Evolutionary conservation across 2,888 invertebrate genomes (phyloP).

Genomic region (Physocephala rufipes): DNA sequence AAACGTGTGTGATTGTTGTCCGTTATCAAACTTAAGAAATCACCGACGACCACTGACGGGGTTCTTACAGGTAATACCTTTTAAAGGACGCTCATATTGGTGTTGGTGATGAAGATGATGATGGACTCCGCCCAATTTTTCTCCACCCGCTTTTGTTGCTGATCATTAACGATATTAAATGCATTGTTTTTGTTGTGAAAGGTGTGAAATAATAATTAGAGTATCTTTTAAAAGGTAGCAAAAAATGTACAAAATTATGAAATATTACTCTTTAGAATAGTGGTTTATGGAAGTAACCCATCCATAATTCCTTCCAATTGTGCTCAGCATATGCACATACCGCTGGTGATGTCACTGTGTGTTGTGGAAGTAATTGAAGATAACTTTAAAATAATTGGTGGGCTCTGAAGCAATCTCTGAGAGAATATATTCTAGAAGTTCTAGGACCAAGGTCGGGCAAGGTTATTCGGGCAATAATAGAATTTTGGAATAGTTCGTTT

Average conservation of each 20-base stretch:
- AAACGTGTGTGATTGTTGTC: constrained; percentile 2
- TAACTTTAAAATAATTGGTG: background rate
- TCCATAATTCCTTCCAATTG: too few species aligned
- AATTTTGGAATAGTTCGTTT: too few species aligned
- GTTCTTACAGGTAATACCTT: constrained; percentile 20
- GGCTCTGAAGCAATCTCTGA: too few species aligned
- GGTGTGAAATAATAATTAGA: constrained; percentile 7
- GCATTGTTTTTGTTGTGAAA: background rate
- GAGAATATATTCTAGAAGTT: too few species aligned
- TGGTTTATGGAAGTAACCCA: constrained; percentile 29
- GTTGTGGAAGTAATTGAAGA: too few species aligned
- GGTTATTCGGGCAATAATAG: too few species aligned
- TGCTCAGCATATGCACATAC: too few species aligned
- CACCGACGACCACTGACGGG: background rate
- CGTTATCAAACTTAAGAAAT: constrained; percentile 23
- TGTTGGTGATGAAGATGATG: background rate
- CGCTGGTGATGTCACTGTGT: background rate
- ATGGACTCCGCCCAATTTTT: too few species aligned
- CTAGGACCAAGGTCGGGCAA: too few species aligned
- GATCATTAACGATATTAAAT: constrained; percentile 14
- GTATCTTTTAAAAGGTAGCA: background rate
- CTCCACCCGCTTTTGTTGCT: too few species aligned
- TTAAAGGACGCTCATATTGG: constrained; percentile 35
- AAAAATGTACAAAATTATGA: background rate
- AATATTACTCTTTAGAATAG: constrained; percentile 30